Conservation (phyloP, 2,888 invertebrate genomes). For the Drosophila ezoana region DNA sequence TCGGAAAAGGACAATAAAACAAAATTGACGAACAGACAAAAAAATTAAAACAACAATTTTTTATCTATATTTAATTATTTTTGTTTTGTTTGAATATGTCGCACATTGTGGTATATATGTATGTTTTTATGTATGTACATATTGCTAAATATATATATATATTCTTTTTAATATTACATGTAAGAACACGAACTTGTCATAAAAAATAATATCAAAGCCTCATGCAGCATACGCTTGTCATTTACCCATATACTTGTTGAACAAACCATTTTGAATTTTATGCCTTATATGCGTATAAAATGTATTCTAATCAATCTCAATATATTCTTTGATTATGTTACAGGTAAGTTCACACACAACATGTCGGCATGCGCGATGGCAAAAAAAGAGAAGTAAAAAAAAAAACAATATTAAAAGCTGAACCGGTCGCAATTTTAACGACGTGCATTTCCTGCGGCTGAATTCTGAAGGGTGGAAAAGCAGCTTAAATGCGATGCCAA, state of each 20-base stretch:
- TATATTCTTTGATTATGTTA: slow-evolving; percentile 49
- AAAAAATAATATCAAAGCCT: background rate
- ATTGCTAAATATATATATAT: too few relatives aligned
- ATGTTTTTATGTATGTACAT: too few relatives aligned
- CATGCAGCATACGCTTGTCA: too few relatives aligned
- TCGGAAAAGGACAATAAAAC: background rate
- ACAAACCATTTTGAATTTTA: slow-evolving; percentile 16
- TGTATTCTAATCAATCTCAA: slow-evolving; percentile 56
- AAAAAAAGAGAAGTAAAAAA: slow-evolving; percentile 15
- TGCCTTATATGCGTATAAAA: background rate
- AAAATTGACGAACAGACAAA: background rate
- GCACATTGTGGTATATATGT: too few relatives aligned
- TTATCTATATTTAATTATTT: too few relatives aligned
- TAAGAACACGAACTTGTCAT: too few relatives aligned
- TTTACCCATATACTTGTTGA: background rate
- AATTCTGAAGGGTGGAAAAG: slow-evolving; percentile 24
- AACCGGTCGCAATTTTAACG: slow-evolving; percentile 61
- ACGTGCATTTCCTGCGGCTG: slow-evolving; percentile 73
- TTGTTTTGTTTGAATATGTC: too few relatives aligned
- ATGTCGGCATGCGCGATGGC: slow-evolving; percentile 37
- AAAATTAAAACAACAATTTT: too few relatives aligned
- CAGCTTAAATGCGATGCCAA: slow-evolving; percentile 1
- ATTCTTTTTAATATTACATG: too few relatives aligned
- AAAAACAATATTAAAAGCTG: slow-evolving; percentile 37
- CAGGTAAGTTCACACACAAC: slow-evolving; percentile 61